Percentiles rank a stretch among this genome's conserved stretches.
phyloP scores from a whole-genome alignment of 1,140 invertebrate species.

The Acromyrmex charruanus region DNA sequence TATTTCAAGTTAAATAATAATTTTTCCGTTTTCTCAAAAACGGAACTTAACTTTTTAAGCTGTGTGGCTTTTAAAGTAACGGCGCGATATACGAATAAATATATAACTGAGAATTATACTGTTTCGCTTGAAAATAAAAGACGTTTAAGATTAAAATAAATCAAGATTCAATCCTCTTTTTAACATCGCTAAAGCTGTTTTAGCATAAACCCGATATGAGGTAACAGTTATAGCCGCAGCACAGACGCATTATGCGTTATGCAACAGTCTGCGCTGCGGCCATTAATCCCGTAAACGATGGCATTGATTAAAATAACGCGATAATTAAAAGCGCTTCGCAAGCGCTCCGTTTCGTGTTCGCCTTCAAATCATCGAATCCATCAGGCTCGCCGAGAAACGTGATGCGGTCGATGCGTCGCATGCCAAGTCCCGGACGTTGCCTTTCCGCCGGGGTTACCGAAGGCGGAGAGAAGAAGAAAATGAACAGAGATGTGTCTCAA shows the following conservation, averaged over 20 bases:
- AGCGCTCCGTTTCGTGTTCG: background rate
- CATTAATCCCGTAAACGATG: background rate
- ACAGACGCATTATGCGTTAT: too few species aligned
- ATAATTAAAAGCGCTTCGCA: constrained; percentile 41
- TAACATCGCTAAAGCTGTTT: background rate
- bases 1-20: too few species aligned
- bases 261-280: too few species aligned
- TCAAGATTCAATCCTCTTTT: background rate
- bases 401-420: background rate
- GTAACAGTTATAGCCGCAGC: background rate
- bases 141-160: constrained; percentile 12
- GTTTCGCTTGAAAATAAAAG: background rate
- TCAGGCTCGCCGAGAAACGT: background rate
- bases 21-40: too few species aligned
- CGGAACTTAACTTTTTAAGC: too few species aligned
- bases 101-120: background rate
- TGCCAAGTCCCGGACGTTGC: constrained; percentile 30
- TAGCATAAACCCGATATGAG: background rate
- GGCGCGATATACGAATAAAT: background rate
- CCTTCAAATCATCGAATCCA: constrained; percentile 41
- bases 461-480: constrained; percentile 14
- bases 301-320: constrained; percentile 6
- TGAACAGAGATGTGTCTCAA: constrained; percentile 53
- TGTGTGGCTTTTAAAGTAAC: too few species aligned
- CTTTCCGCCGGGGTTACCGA: background rate